Evolutionary conservation across 1,140 invertebrate species (phyloP).

Genomic region (Saccostrea echinata): DNA sequence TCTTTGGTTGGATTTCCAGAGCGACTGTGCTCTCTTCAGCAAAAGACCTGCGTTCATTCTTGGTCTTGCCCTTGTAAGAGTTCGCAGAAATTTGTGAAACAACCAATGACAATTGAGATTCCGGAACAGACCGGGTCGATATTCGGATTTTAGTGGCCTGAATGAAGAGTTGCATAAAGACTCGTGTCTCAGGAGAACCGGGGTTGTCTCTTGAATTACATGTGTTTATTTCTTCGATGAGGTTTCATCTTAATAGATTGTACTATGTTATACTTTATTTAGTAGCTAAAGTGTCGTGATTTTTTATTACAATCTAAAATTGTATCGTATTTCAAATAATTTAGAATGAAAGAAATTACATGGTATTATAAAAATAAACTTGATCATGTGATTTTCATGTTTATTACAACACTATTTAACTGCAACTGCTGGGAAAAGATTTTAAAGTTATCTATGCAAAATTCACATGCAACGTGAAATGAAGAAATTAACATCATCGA

Average conservation of each 20-base stretch:
- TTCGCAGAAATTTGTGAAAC: slow-evolving; percentile 31
- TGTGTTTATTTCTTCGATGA: not conserved
- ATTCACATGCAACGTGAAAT: too few species aligned
- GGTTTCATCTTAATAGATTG: not conserved
- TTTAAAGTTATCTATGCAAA: too few species aligned
- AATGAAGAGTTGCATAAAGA: slow-evolving; percentile 36
- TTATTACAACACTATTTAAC: too few species aligned
- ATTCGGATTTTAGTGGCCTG: slow-evolving; percentile 38
- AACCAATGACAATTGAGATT: slow-evolving; percentile 31
- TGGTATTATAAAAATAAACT: too few species aligned
- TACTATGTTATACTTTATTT: too few species aligned
- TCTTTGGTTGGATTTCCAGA: not conserved
- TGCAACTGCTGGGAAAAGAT: too few species aligned
- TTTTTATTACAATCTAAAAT: too few species aligned
- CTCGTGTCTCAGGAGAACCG: not conserved
- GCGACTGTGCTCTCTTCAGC: not conserved
- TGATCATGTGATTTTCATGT: too few species aligned
- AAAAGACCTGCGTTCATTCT: slow-evolving; percentile 6
- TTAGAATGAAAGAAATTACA: not conserved
- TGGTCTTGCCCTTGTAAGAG: slow-evolving; percentile 33
- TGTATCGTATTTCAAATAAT: too few species aligned
- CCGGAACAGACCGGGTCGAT: slow-evolving; percentile 31
- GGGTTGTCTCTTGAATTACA: not conserved
- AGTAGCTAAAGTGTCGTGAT: too few species aligned
- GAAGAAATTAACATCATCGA: too few species aligned